Percentiles rank a stretch among this genome's conserved stretches.
phyloP scores from a whole-genome alignment of 92 coral and sea anemone genomes.

The Parazoanthus darwini region DNA sequence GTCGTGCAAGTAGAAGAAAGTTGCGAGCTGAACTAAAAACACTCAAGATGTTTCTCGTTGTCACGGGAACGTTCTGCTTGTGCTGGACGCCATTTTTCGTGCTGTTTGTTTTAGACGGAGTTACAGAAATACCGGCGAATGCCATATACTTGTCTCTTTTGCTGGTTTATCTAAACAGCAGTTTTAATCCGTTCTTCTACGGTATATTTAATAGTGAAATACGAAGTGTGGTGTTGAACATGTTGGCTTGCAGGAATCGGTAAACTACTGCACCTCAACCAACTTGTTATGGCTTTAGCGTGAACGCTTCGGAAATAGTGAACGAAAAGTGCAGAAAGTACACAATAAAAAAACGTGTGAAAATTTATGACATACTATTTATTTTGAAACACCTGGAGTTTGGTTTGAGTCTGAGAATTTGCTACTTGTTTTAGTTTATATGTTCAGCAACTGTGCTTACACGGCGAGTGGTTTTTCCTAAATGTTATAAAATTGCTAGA shows the following conservation, averaged over 20 bases:
- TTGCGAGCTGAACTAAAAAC: slow-evolving; percentile 10
- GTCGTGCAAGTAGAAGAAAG: not conserved
- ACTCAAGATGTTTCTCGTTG: slow-evolving; percentile 11
- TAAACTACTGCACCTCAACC: not conserved
- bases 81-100: slow-evolving; percentile 20
- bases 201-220: slow-evolving; percentile 8
- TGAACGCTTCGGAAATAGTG: too few relatives aligned
- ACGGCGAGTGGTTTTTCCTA: too few relatives aligned
- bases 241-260: not conserved
- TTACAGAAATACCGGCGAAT: not conserved
- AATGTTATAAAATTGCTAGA: not conserved
- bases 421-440: too few relatives aligned
- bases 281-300: too few relatives aligned
- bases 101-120: not conserved
- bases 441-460: too few relatives aligned
- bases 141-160: not conserved
- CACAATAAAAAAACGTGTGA: too few relatives aligned
- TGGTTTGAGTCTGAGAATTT: too few relatives aligned
- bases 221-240: not conserved
- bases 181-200: slow-evolving; percentile 7
- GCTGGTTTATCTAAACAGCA: slow-evolving; percentile 17
- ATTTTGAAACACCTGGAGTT: too few relatives aligned
- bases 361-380: too few relatives aligned
- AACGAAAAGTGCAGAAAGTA: too few relatives aligned
- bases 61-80: not conserved